These are phyloP conservation scores for Lithophane semibrunnea DNA, from an alignment of 2,888 invertebrate genomes.

Conservation along the genomic window DNA sequence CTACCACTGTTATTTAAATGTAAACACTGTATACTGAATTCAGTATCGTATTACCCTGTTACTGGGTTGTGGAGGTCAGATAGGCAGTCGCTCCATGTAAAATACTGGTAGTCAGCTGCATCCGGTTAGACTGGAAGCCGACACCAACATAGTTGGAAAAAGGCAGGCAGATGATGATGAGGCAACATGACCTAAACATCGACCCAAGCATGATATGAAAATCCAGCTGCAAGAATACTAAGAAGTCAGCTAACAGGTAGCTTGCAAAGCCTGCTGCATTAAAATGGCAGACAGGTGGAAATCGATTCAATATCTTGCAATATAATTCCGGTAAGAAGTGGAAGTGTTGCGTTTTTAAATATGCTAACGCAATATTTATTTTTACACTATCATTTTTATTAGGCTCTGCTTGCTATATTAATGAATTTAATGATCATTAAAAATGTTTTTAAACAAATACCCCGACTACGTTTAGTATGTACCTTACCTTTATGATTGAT, in stretches of 20 bases:
- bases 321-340: constrained; percentile 15
- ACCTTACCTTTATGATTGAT: neutral
- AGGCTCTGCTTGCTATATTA: neutral
- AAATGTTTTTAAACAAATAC: neutral
- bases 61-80: too few relatives aligned
- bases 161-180: neutral
- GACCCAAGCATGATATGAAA: neutral
- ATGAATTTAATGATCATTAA: neutral
- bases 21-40: neutral
- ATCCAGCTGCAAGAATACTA: neutral
- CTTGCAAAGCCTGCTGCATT: neutral
- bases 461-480: neutral
- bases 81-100: too few relatives aligned
- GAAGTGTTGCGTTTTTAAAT: constrained; percentile 11
- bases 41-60: too few relatives aligned
- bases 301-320: constrained; percentile 33
- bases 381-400: neutral
- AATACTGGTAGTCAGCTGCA: too few relatives aligned
- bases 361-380: constrained; percentile 9
- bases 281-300: constrained; percentile 11
- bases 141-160: too few relatives aligned
- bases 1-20: neutral
- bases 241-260: neutral
- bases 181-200: neutral
- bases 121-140: too few relatives aligned